These are phyloP conservation scores for Zosterops lateralis DNA, from an alignment of 2,113 vertebrate genomes.

Conservation along the genomic window DNA sequence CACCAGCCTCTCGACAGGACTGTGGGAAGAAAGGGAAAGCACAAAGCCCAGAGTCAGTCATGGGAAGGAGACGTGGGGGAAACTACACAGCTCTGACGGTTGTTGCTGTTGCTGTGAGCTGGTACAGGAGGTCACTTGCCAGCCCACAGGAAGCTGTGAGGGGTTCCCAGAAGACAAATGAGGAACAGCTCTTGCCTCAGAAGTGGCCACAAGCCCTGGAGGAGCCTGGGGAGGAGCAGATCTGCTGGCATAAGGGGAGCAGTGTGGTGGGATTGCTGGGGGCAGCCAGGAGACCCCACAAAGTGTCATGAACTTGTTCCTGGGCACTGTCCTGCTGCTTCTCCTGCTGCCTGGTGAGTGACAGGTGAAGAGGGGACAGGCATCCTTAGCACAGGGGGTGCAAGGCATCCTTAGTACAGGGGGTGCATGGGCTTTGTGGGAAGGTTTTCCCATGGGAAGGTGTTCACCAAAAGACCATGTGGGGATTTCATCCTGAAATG, in stretches of 20 bases:
- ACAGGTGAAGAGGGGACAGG: fast-evolving
- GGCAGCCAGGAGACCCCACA: neutral
- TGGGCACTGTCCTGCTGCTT: neutral
- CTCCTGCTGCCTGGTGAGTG: neutral
- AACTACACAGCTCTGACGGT: fast-evolving
- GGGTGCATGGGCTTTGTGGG: neutral
- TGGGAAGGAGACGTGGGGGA: neutral
- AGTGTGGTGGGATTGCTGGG: fast-evolving
- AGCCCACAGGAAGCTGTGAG: neutral
- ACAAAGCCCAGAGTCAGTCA: fast-evolving
- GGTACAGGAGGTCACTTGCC: neutral
- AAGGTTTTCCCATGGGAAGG: neutral
- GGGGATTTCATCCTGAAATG: neutral
- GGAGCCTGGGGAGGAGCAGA: neutral
- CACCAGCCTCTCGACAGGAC: neutral
- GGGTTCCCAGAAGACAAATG: neutral
- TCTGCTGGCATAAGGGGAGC: fast-evolving
- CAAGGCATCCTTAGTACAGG: fast-evolving
- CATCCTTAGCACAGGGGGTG: no score
- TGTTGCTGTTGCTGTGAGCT: fast-evolving
- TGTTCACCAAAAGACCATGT: neutral
- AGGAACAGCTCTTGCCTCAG: neutral
- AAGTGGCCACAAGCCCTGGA: neutral
- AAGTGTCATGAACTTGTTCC: neutral
- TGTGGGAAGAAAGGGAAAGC: neutral